These are phyloP conservation scores for Syrrhaptes paradoxus DNA, from an alignment of 2,113 vertebrate species.

Conservation along the genomic window DNA sequence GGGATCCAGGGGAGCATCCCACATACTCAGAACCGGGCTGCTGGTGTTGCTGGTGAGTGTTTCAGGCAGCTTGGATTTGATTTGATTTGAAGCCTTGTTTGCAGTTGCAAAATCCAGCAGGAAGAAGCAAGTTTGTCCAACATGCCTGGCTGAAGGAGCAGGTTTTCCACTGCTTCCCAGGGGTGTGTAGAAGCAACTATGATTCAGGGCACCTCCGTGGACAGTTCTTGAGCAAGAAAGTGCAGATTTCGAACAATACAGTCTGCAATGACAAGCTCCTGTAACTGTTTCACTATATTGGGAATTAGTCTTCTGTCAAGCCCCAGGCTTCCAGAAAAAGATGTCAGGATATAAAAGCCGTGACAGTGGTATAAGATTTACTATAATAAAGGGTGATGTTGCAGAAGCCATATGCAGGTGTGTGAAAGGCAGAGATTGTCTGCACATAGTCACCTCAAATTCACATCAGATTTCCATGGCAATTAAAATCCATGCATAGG, in stretches of 20 bases:
- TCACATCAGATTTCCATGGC: not conserved
- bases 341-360: not conserved
- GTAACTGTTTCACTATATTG: not conserved
- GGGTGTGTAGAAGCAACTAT: not conserved
- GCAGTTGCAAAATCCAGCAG: not conserved
- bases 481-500: not conserved
- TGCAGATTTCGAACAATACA: not conserved
- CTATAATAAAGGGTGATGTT: not conserved
- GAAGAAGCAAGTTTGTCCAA: not conserved
- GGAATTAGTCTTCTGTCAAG: not conserved
- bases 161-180: not conserved
- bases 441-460: not conserved
- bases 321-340: not conserved
- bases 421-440: not conserved
- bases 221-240: not conserved
- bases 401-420: not conserved
- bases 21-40: constrained; percentile 1
- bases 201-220: not conserved
- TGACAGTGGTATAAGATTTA: not conserved
- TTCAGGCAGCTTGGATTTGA: not conserved
- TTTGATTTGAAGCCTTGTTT: not conserved
- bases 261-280: not conserved
- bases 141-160: not conserved
- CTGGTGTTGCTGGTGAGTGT: not conserved
- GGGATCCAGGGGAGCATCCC: constrained; percentile 15